Base-by-base conservation (phyloP, 2,113 vertebrate species). In the Sapayoa aenigma region DNA sequence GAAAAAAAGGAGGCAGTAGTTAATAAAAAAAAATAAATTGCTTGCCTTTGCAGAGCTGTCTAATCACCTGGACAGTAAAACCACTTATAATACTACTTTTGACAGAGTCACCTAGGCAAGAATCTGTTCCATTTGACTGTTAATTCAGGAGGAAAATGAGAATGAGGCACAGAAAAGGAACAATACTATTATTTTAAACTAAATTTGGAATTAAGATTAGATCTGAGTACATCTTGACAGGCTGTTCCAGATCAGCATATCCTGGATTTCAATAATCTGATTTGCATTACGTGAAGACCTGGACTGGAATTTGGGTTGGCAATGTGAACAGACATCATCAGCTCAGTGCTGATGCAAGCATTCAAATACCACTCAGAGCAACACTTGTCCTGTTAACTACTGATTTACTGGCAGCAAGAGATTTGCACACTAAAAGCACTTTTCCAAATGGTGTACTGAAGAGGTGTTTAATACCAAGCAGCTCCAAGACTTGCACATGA, bases 251-350 rank as follows among this genome's bases (percentile, higher is more conserved):
- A 91, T 89, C 89, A 84, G 83, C 77, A 86, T 17, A 94, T 39
- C 92, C 92, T 87, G 95, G 94, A 95, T 96, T 96, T 92, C 90
- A 87, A 1, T 97, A 97, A 97, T 95, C 93, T 78, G 83, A 94
- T 97, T 89, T 95, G 88, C 58, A 33, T 88, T 47, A 96, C 8
- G 2, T 62, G 83, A 89, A 96, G 92, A 93, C 84, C 86, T 89
- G 88, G 69, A n/a, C 56, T 60, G 84, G 92, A 95, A 92, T 84
- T 93, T 68, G 73, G 81, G 68, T 27, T 92, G 68, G 80, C 83
- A 59, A 86, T 72, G 69, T 5, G 31, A 90, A 56, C 0, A 84
- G 50, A 41, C 83, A 67, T 30, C 83, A 67, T 30, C 79, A 52
- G 84, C 62, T 94, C 76, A 46, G 13, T 56, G 80, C 80, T 68